Percentiles rank a stretch among this genome's conserved stretches.
Conservation (phyloP, 2,888 invertebrate genomes). For the Frankliniella fusca region DNA sequence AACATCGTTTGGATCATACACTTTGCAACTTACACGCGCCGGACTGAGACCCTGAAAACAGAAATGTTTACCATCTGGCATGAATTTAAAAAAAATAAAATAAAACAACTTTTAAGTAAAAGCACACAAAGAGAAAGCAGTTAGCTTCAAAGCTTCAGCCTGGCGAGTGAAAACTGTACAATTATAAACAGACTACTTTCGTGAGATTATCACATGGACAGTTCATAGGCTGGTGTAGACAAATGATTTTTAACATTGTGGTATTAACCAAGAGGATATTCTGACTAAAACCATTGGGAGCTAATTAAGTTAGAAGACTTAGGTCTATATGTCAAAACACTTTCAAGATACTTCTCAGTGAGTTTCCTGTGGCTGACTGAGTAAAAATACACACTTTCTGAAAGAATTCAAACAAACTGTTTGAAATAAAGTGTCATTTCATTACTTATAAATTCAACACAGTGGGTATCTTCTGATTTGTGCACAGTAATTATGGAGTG, state of each 20-base stretch:
- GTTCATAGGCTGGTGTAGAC: background rate
- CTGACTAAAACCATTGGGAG: background rate
- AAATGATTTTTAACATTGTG: background rate
- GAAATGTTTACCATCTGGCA: background rate
- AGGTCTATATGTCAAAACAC: too few relatives aligned
- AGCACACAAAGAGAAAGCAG: background rate
- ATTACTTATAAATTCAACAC: background rate
- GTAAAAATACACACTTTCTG: background rate
- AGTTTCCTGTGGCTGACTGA: background rate
- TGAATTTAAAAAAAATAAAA: background rate
- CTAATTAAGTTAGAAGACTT: too few relatives aligned
- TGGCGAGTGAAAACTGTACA: conserved; percentile 14
- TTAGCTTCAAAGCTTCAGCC: conserved; percentile 19
- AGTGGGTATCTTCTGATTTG: conserved; percentile 17
- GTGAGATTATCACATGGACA: background rate
- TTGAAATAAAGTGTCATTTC: background rate
- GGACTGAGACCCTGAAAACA: conserved; percentile 9
- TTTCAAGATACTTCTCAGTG: too few relatives aligned
- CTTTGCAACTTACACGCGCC: conserved; percentile 14
- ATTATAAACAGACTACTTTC: background rate
- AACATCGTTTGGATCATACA: background rate
- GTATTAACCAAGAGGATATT: background rate
- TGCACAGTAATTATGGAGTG: conserved; percentile 1
- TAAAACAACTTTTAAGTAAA: background rate
- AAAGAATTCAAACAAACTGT: background rate